phyloP scores from a whole-genome alignment of 2,113 vertebrate species.

The Hyperopisus bebe region DNA sequence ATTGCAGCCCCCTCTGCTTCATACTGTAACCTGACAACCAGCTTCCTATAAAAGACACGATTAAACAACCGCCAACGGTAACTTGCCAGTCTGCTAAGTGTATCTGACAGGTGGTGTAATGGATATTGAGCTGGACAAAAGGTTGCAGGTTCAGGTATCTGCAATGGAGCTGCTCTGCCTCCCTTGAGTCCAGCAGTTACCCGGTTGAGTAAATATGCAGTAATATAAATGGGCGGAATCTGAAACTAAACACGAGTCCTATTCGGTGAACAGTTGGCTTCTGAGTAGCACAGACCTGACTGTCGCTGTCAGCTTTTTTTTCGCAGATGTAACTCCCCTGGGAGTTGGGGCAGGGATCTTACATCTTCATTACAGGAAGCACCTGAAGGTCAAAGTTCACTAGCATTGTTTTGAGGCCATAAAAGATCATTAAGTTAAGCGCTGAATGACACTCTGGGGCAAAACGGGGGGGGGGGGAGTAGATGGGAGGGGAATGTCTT shows the following conservation, averaged over 20 bases:
- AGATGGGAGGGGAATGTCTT: background rate
- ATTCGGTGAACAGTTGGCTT: background rate
- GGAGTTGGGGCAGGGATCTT: background rate
- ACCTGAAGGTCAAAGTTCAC: conserved; percentile 20
- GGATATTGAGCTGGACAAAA: background rate
- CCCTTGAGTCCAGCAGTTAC: background rate
- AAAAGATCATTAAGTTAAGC: background rate
- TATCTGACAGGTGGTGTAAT: background rate
- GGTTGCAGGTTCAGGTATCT: background rate
- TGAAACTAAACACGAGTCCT: background rate
- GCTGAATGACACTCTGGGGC: background rate
- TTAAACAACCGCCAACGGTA: background rate
- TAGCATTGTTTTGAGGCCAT: background rate
- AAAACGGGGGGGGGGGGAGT: no score
- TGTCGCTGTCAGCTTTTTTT: background rate
- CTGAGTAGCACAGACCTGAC: background rate
- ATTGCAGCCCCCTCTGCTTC: background rate
- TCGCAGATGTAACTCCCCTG: background rate
- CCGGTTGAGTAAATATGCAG: background rate
- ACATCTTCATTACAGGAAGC: conserved; percentile 4
- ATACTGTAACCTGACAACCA: background rate
- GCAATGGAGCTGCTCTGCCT: background rate
- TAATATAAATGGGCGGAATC: background rate
- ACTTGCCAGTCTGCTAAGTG: background rate
- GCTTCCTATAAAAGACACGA: background rate